Evolutionary conservation across 2,797 vertebrate genomes (phyloP).

Genomic region (Lepidocolaptes lacrymiger): DNA sequence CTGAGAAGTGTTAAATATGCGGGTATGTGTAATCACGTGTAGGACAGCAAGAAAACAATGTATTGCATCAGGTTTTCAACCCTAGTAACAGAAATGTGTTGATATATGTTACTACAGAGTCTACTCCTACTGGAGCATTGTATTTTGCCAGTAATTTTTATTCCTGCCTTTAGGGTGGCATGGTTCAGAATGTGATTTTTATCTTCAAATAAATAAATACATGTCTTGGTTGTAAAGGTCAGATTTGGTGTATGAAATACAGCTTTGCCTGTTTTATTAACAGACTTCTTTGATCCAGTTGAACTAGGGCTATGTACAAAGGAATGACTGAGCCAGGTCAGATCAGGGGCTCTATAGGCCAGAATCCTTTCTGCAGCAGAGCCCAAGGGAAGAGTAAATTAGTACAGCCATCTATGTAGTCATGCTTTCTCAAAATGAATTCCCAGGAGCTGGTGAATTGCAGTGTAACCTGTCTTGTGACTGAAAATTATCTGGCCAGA

Average conservation of each 20-base stretch:
- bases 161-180: neutral
- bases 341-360: neutral
- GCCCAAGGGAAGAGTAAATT: neutral
- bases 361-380: neutral
- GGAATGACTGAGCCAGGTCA: neutral
- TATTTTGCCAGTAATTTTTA: neutral
- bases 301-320: neutral
- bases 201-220: neutral
- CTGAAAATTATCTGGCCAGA: neutral
- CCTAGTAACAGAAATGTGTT: neutral
- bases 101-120: neutral
- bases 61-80: neutral
- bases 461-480: neutral
- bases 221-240: neutral
- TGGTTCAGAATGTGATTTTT: neutral
- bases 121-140: neutral
- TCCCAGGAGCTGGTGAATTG: neutral
- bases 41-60: neutral
- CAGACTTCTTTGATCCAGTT: neutral
- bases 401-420: neutral
- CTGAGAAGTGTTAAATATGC: neutral
- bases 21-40: neutral
- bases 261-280: neutral
- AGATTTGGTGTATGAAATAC: neutral
- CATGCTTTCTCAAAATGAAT: neutral